Conservation (phyloP, 2,888 invertebrate species). For the Tenthredo distinguenda region DNA sequence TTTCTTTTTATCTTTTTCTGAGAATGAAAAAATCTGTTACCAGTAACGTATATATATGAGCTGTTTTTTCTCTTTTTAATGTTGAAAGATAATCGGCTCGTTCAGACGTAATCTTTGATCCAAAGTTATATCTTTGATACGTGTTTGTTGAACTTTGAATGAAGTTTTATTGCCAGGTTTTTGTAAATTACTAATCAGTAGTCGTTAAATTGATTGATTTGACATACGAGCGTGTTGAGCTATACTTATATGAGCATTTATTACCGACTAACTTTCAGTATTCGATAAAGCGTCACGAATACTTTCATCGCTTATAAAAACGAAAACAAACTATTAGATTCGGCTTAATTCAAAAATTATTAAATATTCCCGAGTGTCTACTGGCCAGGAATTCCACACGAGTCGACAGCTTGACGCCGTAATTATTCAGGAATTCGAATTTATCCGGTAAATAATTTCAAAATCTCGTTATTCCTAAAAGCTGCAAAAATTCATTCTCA, state of each 20-base stretch:
- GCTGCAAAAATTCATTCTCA: neutral
- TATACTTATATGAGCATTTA: neutral
- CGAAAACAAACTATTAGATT: slow-evolving; percentile 31
- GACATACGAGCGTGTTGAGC: slow-evolving; percentile 4
- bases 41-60: neutral
- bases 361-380: neutral
- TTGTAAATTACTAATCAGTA: slow-evolving; percentile 13
- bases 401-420: neutral
- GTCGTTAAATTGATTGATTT: slow-evolving; percentile 44
- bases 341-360: neutral
- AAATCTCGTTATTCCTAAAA: neutral
- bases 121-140: neutral
- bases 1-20: neutral
- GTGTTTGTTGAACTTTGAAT: slow-evolving; percentile 3
- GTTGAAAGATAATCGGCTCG: slow-evolving; percentile 19
- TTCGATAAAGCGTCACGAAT: slow-evolving; percentile 22
- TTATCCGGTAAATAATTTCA: neutral
- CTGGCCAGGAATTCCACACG: neutral
- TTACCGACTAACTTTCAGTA: slow-evolving; percentile 1
- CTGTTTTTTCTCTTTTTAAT: neutral
- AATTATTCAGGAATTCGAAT: neutral
- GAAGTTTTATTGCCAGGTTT: neutral
- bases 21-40: neutral
- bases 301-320: slow-evolving; percentile 7
- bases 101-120: neutral